phyloP scores from a whole-genome alignment of 2,888 invertebrate species.

The Thymelicus acteon region DNA sequence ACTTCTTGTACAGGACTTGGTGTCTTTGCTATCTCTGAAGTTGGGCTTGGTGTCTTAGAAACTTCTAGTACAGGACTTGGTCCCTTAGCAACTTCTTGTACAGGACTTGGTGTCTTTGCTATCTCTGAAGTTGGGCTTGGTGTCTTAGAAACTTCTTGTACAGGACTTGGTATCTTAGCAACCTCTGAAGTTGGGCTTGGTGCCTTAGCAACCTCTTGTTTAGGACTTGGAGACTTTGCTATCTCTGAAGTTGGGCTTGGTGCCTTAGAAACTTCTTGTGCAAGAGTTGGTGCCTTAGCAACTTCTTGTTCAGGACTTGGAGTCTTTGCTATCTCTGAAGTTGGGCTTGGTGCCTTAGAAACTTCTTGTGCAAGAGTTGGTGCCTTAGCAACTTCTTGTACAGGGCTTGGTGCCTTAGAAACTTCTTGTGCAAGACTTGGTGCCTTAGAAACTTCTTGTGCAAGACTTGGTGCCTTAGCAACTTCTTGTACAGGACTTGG shows the following conservation, averaged over 20 bases:
- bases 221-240: background rate
- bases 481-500: background rate
- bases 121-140: too few relatives aligned
- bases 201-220: too few relatives aligned
- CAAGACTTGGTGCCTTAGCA: slow-evolving; percentile 19
- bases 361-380: background rate
- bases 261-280: background rate
- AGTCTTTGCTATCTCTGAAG: background rate
- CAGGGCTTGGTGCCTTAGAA: background rate
- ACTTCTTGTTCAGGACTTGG: slow-evolving; percentile 17
- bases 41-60: slow-evolving; percentile 14
- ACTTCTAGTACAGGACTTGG: too few relatives aligned
- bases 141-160: too few relatives aligned
- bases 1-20: too few relatives aligned
- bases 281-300: too few relatives aligned
- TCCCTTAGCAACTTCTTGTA: too few relatives aligned
- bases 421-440: background rate
- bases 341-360: background rate
- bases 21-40: background rate
- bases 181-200: too few relatives aligned
- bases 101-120: too few relatives aligned
- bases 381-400: slow-evolving; percentile 8
- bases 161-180: too few relatives aligned
- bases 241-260: background rate
- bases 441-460: slow-evolving; percentile 23